Percentiles rank a stretch among this genome's conserved stretches.
Conservation (phyloP, 2,797 vertebrate species). For the Parauchenoglanis ngamensis region DNA sequence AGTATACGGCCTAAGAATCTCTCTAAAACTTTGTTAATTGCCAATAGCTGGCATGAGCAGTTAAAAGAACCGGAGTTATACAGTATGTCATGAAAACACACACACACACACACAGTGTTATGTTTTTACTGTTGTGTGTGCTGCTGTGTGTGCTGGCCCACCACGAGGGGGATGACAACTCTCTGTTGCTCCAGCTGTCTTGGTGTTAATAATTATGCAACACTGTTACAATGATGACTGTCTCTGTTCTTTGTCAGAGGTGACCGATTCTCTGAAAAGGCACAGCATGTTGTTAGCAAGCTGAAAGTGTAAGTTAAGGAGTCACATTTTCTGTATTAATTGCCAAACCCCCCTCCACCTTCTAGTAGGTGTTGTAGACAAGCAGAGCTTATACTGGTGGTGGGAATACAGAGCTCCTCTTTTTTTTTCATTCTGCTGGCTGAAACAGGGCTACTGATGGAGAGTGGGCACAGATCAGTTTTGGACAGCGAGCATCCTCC, state of each 20-base stretch:
- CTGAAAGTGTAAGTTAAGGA: conserved; percentile 26
- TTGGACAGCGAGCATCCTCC: conserved; percentile 6
- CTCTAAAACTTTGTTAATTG: neutral
- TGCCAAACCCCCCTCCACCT: conserved; percentile 15
- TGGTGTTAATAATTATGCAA: conserved; percentile 66
- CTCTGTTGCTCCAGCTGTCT: conserved; percentile 48
- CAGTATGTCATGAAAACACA: neutral
- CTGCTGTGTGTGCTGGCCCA: conserved; percentile 34
- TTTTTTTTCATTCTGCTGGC: neutral
- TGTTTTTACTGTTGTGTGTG: conserved; percentile 12
- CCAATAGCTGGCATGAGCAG: neutral
- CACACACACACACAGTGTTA: neutral
- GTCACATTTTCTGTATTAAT: conserved; percentile 34
- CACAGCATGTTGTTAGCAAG: conserved; percentile 15
- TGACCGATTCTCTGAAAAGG: conserved; percentile 35
- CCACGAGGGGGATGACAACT: conserved; percentile 53
- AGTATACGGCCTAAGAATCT: neutral
- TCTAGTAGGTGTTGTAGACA: conserved; percentile 8
- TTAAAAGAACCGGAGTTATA: too few relatives aligned
- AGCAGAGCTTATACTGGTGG: neutral
- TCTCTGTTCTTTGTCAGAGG: conserved; percentile 34
- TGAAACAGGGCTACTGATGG: conserved; percentile 7
- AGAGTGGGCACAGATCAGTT: neutral
- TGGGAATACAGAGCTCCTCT: neutral
- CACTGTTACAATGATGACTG: conserved; percentile 60